Percentiles rank a stretch among this genome's conserved stretches.
Evolutionary conservation across 2,888 invertebrate species (phyloP).

Genomic region (Celastrina argiolus): DNA sequence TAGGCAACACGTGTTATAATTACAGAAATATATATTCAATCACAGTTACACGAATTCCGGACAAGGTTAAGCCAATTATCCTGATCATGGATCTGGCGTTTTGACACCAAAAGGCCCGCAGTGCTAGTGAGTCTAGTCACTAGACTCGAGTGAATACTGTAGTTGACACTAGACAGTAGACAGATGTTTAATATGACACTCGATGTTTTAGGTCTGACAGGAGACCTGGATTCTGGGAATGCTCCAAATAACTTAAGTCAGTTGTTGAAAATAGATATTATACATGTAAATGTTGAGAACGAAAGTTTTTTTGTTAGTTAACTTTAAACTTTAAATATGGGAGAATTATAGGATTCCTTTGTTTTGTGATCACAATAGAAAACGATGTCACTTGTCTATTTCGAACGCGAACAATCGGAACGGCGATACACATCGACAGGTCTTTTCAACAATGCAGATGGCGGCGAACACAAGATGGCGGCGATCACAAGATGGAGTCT

Average conservation of each 20-base stretch:
- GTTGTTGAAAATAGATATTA: background rate
- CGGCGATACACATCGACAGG: background rate
- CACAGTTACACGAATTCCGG: background rate
- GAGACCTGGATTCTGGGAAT: background rate
- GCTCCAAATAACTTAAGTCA: background rate
- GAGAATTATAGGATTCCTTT: background rate
- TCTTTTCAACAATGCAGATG: background rate
- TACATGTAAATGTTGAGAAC: background rate
- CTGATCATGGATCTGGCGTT: background rate
- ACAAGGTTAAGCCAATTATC: background rate
- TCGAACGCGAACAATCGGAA: background rate
- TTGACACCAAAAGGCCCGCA: slow-evolving; percentile 2
- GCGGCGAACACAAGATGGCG: background rate
- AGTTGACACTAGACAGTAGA: background rate
- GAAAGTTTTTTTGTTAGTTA: background rate
- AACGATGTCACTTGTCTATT: background rate
- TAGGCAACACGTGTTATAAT: background rate
- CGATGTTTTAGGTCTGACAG: background rate
- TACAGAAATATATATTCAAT: background rate
- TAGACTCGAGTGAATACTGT: no score
- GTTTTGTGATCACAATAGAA: background rate
- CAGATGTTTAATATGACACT: slow-evolving; percentile 4
- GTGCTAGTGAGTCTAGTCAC: background rate
- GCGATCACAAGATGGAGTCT: background rate
- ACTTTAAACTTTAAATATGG: no score